Percentiles rank a stretch among this genome's conserved stretches.
These are phyloP conservation scores for Tokudaia muenninki DNA, from an alignment of 2,797 vertebrate genomes.

Conservation along the genomic window DNA sequence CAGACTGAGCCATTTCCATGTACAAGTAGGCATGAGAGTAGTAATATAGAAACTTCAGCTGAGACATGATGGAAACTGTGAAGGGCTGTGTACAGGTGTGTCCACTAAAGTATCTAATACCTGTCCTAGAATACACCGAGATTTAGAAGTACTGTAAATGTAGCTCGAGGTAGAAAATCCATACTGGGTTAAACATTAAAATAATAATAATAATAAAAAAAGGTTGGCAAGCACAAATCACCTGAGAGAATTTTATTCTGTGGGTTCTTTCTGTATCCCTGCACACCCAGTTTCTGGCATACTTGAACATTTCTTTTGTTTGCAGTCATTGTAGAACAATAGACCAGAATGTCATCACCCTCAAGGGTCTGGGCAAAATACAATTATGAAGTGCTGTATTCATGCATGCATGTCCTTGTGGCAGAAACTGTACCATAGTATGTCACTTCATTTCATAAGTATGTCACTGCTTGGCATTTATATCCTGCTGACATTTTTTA, in stretches of 20 bases:
- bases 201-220: neutral
- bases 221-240: conserved; percentile 18
- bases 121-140: conserved; percentile 23
- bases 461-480: conserved; percentile 39
- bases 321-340: neutral
- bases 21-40: neutral
- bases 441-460: neutral
- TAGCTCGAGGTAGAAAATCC: neutral
- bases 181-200: neutral
- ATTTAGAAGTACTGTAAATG: conserved; percentile 50
- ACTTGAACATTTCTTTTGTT: neutral
- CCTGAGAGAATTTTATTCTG: conserved; percentile 7
- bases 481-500: conserved; percentile 43
- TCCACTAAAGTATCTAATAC: conserved; percentile 44
- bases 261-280: neutral
- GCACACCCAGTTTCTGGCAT: neutral
- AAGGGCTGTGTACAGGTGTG: conserved; percentile 1
- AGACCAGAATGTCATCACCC: neutral
- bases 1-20: conserved; percentile 13
- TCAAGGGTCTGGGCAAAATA: conserved; percentile 25
- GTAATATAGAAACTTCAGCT: neutral
- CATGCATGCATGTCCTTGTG: neutral
- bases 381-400: neutral
- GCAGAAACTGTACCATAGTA: conserved; percentile 44
- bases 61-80: conserved; percentile 42